Conservation (phyloP, 1,140 invertebrate genomes). For the Anoplolepis gracilipes region DNA sequence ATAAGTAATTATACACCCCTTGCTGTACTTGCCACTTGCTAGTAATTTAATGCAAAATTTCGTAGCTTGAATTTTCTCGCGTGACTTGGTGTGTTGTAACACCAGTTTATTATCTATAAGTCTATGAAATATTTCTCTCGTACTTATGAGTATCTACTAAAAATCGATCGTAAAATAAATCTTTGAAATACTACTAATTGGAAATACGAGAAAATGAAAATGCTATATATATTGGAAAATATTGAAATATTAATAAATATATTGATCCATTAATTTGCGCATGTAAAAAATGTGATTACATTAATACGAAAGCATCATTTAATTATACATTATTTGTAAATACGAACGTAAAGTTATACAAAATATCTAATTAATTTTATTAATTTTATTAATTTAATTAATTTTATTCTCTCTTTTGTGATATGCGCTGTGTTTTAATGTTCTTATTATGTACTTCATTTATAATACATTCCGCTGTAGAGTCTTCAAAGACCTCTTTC, state of each 20-base stretch:
- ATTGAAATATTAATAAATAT: conserved; percentile 11
- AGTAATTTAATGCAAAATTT: conserved; percentile 27
- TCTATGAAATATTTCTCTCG: background rate
- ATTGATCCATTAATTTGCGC: conserved; percentile 31
- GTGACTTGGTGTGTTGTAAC: background rate
- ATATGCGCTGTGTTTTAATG: background rate
- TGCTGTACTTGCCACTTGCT: background rate
- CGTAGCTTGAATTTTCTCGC: conserved; percentile 5
- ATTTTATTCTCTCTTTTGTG: background rate
- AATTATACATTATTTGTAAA: conserved; percentile 31
- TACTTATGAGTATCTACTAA: background rate
- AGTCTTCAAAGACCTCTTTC: background rate
- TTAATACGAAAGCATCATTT: conserved; percentile 36
- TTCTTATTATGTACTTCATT: background rate
- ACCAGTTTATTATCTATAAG: background rate
- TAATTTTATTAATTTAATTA: conserved; percentile 41
- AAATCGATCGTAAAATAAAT: conserved; percentile 11
- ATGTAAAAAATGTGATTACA: conserved; percentile 10
- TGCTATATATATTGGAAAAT: background rate
- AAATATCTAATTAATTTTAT: conserved; percentile 43
- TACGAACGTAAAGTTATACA: background rate
- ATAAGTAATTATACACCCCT: background rate
- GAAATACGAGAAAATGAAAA: conserved; percentile 9
- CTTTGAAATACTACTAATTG: conserved; percentile 28
- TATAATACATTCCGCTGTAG: conserved; percentile 14